Base-by-base conservation (phyloP, 2,797 vertebrate species). In the Oreochromis mossambicus region DNA sequence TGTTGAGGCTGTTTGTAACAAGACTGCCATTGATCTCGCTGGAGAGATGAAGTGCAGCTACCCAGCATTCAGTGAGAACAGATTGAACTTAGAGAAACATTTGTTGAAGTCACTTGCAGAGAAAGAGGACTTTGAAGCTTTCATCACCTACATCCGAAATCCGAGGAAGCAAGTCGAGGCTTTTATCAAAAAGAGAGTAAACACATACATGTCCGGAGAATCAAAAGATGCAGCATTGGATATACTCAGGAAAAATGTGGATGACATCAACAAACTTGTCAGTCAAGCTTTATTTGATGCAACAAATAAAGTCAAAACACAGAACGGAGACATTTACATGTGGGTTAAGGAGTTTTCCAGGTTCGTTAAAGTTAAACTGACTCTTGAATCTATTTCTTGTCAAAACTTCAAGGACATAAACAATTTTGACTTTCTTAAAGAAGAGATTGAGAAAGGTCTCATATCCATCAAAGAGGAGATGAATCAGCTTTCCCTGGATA, bases 361-460 rank as follows among this genome's bases (percentile, higher is more conserved):
- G 1, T 34, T 34, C 32, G 2, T 34, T 34, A 34, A 34, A 34
- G 32, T 2, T 34, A 34, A 1, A 34, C 54, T 97, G 3, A 87
- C 2, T 73, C 92, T 97, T 29, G 93, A 87, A 36, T 12, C 50
- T 1, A 38, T 83, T 8, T 52, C 2, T 8, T 55, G 10, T 83
- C 21, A 92, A 76, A 94, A 78, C 55, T 91, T 92, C 36, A 17
- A 2, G 1, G 91, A 90, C 24, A 77, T 92, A 19, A 87, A 81
- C 0, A 4, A 15, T 2, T 90, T 89, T 79, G 82, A 89, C 26
- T 90, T 92, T 21, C 88, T 92, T 1, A 83, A 68, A 79, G 83
- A 86, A 6, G 82, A 81, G 24, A 81, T 81, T n/a, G 34, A 89
- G 36, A 89, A 36, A 6, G 52, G 80, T 2, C 36, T 90, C 21